Evolutionary conservation across 2,113 vertebrate species (phyloP).

Genomic region (Suricata suricatta): DNA sequence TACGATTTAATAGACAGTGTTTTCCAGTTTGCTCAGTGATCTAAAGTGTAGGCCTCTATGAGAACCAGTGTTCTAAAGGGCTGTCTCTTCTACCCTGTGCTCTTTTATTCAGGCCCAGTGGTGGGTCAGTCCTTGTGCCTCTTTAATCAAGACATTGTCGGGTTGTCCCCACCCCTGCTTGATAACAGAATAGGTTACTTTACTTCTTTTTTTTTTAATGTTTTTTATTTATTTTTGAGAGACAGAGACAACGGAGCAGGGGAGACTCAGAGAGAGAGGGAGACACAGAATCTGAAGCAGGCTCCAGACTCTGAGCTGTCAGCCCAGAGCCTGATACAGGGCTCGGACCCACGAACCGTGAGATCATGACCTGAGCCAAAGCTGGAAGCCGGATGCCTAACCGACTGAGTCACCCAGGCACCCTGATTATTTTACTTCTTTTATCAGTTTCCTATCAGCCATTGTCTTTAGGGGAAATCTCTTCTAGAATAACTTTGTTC

Average conservation of each 20-base stretch:
- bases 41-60: neutral
- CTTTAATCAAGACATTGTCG: neutral
- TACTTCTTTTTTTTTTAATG: neutral
- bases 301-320: too few relatives aligned
- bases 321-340: too few relatives aligned
- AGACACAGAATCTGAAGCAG: too few relatives aligned
- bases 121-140: neutral
- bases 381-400: too few relatives aligned
- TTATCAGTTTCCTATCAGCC: neutral
- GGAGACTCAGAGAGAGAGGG: too few relatives aligned
- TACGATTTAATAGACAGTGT: neutral
- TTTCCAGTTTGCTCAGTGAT: neutral
- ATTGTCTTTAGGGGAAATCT: neutral
- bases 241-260: too few relatives aligned
- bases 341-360: too few relatives aligned
- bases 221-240: too few relatives aligned
- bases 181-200: neutral
- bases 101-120: neutral
- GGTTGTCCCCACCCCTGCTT: neutral
- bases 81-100: neutral
- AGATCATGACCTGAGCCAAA: too few relatives aligned
- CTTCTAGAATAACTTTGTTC: conserved; percentile 12
- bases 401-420: too few relatives aligned
- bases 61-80: neutral
- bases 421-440: neutral